Evolutionary conservation across 2,888 invertebrate genomes (phyloP).

Genomic region (Vesta saturnalis): DNA sequence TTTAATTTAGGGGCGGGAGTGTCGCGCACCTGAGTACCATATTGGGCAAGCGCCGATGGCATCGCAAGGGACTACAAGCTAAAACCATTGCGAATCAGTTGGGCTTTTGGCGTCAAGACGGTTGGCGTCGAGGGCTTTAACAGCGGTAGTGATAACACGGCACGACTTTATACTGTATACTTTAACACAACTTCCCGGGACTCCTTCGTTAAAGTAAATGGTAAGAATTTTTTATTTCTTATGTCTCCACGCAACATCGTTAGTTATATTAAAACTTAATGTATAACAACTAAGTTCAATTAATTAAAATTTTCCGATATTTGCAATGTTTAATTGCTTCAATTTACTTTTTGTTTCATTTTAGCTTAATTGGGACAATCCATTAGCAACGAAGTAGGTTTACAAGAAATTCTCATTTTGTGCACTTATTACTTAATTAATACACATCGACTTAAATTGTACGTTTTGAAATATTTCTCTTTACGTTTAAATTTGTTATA

Average conservation of each 20-base stretch:
- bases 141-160: constrained; percentile 26
- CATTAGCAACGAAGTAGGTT: constrained; percentile 22
- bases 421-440: constrained; percentile 21
- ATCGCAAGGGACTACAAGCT: constrained; percentile 51
- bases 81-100: constrained; percentile 57
- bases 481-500: too few relatives aligned
- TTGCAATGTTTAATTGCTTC: constrained; percentile 21
- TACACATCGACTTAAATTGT: constrained; percentile 1
- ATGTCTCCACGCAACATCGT: background rate
- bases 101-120: constrained; percentile 59
- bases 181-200: constrained; percentile 19
- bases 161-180: constrained; percentile 10
- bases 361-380: constrained; percentile 23
- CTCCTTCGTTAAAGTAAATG: constrained; percentile 7
- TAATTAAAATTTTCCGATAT: constrained; percentile 21
- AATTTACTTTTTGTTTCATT: constrained; percentile 23
- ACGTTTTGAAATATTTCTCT: too few relatives aligned
- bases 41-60: constrained; percentile 57
- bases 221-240: constrained; percentile 13
- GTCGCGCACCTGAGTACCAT: constrained; percentile 52
- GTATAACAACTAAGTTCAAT: background rate
- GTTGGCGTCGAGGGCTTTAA: constrained; percentile 54
- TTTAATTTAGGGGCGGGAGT: constrained; percentile 48
- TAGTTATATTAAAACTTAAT: background rate
- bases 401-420: constrained; percentile 28